Evolutionary conservation across 2,113 vertebrate genomes (phyloP).

Genomic region (Coptodon bakossiorum): DNA sequence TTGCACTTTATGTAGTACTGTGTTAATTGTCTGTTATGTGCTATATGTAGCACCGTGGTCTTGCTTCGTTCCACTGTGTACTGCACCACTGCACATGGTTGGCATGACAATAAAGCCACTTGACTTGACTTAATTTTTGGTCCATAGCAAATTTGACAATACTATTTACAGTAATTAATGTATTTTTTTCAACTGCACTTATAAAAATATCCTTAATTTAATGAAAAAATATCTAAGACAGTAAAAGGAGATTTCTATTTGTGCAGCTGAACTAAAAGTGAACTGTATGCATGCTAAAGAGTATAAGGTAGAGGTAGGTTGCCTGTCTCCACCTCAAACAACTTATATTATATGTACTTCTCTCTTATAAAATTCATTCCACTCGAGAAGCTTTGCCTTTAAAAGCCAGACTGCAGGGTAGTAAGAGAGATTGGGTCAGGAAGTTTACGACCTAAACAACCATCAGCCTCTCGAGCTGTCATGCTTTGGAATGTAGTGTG

Average conservation of each 20-base stretch:
- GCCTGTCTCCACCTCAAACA: not conserved
- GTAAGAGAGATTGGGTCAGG: not conserved
- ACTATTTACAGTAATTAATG: not conserved
- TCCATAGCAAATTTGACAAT: not conserved
- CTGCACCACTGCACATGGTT: not conserved
- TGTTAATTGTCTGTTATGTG: not conserved
- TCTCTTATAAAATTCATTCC: constrained; percentile 6
- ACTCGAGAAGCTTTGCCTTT: not conserved
- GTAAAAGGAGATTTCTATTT: not conserved
- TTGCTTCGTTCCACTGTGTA: not conserved
- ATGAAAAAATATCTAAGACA: rapidly evolving
- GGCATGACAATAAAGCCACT: not conserved
- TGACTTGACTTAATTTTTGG: not conserved
- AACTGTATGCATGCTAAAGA: not conserved
- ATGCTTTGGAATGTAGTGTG: not conserved
- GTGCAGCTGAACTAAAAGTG: not conserved
- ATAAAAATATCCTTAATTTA: not conserved
- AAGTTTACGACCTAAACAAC: constrained; percentile 54
- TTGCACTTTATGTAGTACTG: not conserved
- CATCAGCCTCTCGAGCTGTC: constrained; percentile 40
- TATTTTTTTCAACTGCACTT: not conserved
- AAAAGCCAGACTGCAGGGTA: not conserved
- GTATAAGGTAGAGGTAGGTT: not conserved
- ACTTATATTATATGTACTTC: not conserved
- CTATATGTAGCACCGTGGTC: not conserved